Evolutionary conservation across 2,888 invertebrate genomes (phyloP), one percentile per base, ranked within the genome.

Genomic region (Trachelus iudaicus): DNA sequence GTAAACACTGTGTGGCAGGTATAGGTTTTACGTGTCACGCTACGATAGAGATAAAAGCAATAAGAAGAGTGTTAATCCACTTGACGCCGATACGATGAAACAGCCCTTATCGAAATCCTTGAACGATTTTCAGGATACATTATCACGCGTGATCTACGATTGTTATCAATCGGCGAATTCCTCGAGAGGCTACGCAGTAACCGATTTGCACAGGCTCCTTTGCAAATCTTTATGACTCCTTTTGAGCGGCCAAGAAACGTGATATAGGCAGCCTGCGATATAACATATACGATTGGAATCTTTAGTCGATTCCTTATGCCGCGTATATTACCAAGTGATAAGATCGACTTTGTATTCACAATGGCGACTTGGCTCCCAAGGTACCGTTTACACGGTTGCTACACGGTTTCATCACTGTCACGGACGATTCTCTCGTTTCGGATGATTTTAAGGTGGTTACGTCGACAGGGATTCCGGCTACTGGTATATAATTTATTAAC

Each of bases 311-410:
- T 79, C 79, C 81, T 81, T 81, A 79, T 81, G 80, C 79, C 78
- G 73, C 76, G 79, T 79, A 80, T 79, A 81, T 81, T 79, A 80
- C 77, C 76, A 79, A 77, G 81, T 80, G 81, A 82, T 82, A 80
- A 80, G 79, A 82, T 82, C 81, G 79, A 79, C 80, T 81, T 80
- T 79, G 82, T 79, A 81, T 81, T 82, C 79, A 80, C 82, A 82
- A 82, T 81, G 82, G 76, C 78, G 79, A 81, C 81, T 82, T 76
- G 56, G 56, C 56, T 56, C 23, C 56, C 56, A 56, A 56, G 56
- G 56, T 56, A 56, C 56, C 56, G 56, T 56, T 56, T 56, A 56
- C 56, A 56, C 56, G 56, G 56, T 15, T 56, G 56, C 56, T 56
- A 23, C 56, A 56, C 56, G 56, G 56, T 56, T 56, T 56, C 56